Conservation (phyloP, 2,888 invertebrate genomes). For the Ichneumon xanthorius region DNA sequence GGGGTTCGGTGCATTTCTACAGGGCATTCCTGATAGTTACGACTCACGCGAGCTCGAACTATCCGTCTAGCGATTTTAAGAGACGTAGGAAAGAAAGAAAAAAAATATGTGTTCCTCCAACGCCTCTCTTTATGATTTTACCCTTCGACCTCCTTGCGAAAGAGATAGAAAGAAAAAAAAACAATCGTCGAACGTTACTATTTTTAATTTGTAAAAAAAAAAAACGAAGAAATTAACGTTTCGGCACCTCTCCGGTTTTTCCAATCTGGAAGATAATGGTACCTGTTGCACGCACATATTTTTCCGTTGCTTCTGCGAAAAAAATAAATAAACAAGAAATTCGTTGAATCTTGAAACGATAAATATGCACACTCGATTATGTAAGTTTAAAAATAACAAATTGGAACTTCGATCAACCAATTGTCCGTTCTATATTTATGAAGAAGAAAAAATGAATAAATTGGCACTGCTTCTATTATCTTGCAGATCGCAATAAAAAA, state of each 20-base stretch:
- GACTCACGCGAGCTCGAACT: slow-evolving; percentile 54
- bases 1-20: slow-evolving; percentile 78
- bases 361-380: slow-evolving; percentile 24
- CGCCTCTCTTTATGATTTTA: slow-evolving; percentile 33
- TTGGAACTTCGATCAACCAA: slow-evolving; percentile 36
- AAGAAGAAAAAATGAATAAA: slow-evolving; percentile 27
- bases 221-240: slow-evolving; percentile 41
- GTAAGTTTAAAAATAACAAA: slow-evolving; percentile 22
- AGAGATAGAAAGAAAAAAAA: slow-evolving; percentile 11
- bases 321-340: slow-evolving; percentile 1
- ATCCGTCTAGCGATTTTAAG: slow-evolving; percentile 60
- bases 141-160: slow-evolving; percentile 9
- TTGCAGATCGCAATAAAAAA: slow-evolving; percentile 73
- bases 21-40: slow-evolving; percentile 77
- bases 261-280: slow-evolving; percentile 72
- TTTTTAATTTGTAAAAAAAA: slow-evolving; percentile 43
- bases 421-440: slow-evolving; percentile 47
- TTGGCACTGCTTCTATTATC: slow-evolving; percentile 73
- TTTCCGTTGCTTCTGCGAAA: slow-evolving; percentile 25
- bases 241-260: slow-evolving; percentile 61
- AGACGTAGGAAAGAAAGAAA: slow-evolving; percentile 54
- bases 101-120: slow-evolving; percentile 52
- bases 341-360: slow-evolving; percentile 34
- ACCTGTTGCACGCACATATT: slow-evolving; percentile 67
- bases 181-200: slow-evolving; percentile 50